Base-by-base conservation (phyloP, 2,113 vertebrate genomes). In the Micronycteris hirsuta region DNA sequence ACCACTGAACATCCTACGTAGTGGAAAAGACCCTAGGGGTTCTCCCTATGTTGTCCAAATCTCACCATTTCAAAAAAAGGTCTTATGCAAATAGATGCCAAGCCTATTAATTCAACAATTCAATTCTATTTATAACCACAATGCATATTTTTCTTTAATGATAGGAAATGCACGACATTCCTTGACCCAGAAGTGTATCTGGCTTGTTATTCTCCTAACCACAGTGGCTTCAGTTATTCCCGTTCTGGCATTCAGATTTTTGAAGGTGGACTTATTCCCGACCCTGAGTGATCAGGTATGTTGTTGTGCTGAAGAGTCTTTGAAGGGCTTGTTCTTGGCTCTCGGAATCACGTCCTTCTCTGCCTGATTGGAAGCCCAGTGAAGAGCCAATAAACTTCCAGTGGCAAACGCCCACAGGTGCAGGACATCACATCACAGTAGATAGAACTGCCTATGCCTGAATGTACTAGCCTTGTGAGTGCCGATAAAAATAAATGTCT, bases 171-270 rank as follows among this genome's bases (percentile, higher is more conserved):
- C 98, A 15, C 95, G 95, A 10, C 98, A 98, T 98, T 98, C 98
- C 82, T 97, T 99, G 68, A 95, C 97, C 68, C 98, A 99, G 98
- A 98, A 97, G 90, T 98, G 90, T 20, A 98, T 99, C 94, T 99
- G 99, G 99, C 94, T 99, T 87, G 98, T 99, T 71, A 98, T 99
- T 96, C 96, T 99, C 89, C 98, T 99, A 91, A 99, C 98, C 52
- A 98, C 98, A 7, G 98, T 99, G 83, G 97, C 98, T 91, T 99
- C 99, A 41, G 97, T 99, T 54, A 93, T 99, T 95, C 99, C 99
- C 0, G 98, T 99, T 45, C 93, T 99, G 93, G 97, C 93, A 0
- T 67, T 99, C 91, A 96, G 98, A 81, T 98, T 99, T 96, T 94
- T 99, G 95, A 99, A 97, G 97, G 95, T 98, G 38, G 86, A 98